Percentiles rank a stretch among this genome's conserved stretches.
Evolutionary conservation across 2,888 invertebrate genomes (phyloP).

Genomic region (Cataglyphis altisquamis): DNA sequence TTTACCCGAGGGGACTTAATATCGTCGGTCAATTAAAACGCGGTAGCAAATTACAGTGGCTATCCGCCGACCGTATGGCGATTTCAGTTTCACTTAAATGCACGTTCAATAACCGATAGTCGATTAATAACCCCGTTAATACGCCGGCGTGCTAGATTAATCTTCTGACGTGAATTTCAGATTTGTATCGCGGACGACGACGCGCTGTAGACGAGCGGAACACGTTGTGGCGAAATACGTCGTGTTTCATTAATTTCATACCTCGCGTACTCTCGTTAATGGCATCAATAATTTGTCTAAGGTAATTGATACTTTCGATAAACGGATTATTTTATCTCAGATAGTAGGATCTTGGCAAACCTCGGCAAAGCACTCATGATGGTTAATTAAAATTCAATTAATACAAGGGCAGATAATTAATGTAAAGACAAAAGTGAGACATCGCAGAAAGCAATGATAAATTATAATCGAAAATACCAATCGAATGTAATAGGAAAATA

Average conservation of each 20-base stretch:
- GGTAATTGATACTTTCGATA: constrained; percentile 48
- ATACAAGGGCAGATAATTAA: not conserved
- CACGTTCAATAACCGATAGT: constrained; percentile 36
- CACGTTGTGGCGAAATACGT: constrained; percentile 21
- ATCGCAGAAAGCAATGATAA: constrained; percentile 14
- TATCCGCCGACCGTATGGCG: constrained; percentile 11
- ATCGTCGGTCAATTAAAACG: constrained; percentile 49
- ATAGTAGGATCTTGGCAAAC: not conserved
- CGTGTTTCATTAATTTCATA: constrained; percentile 40
- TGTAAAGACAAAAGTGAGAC: constrained; percentile 5
- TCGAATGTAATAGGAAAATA: not conserved
- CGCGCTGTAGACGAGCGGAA: not conserved
- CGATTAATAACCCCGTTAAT: constrained; percentile 47
- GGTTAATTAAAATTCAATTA: constrained; percentile 47
- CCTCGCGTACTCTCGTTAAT: constrained; percentile 24
- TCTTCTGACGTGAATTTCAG: constrained; percentile 30
- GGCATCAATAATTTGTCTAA: constrained; percentile 18
- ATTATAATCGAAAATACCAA: not conserved
- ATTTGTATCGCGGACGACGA: not conserved
- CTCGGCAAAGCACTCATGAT: not conserved
- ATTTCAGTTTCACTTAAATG: constrained; percentile 46
- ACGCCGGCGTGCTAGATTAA: constrained; percentile 30
- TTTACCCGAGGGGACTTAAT: constrained; percentile 12
- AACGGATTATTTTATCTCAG: constrained; percentile 34
- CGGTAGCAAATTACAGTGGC: constrained; percentile 50